Evolutionary conservation across 2,888 invertebrate genomes (phyloP).

Genomic region (Apomyelois bistriatella): DNA sequence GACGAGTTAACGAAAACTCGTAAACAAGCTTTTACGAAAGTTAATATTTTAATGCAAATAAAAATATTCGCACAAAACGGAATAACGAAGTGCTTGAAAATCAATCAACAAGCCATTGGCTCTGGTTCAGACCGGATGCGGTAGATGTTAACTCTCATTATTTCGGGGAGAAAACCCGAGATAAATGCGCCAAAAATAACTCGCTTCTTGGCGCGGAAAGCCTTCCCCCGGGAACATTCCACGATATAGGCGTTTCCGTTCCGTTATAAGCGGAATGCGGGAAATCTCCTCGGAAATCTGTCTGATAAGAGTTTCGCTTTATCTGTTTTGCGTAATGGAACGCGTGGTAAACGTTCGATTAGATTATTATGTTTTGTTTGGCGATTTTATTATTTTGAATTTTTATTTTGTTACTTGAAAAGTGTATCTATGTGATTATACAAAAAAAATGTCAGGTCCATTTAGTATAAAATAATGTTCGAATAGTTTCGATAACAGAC

Average conservation of each 20-base stretch:
- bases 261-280: slow-evolving; percentile 39
- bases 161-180: slow-evolving; percentile 34
- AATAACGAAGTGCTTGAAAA: slow-evolving; percentile 31
- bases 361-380: background rate
- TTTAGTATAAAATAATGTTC: too few species aligned
- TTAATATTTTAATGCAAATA: background rate
- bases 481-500: too few species aligned
- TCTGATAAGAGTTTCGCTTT: slow-evolving; percentile 38
- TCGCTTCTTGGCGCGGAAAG: background rate
- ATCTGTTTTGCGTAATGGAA: slow-evolving; percentile 26
- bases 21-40: background rate
- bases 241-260: slow-evolving; percentile 47
- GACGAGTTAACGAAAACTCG: too few species aligned
- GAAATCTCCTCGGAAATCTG: slow-evolving; percentile 55
- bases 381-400: background rate
- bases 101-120: slow-evolving; percentile 50
- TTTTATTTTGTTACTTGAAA: too few species aligned
- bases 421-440: too few species aligned
- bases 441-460: too few species aligned
- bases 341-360: background rate
- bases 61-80: slow-evolving; percentile 3
- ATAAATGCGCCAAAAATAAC: slow-evolving; percentile 50
- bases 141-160: slow-evolving; percentile 53
- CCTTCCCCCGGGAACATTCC: slow-evolving; percentile 40
- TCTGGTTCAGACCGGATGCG: slow-evolving; percentile 46